Evolutionary conservation across 2,888 invertebrate genomes (phyloP).

Genomic region (Synanthedon andrenaeformis): DNA sequence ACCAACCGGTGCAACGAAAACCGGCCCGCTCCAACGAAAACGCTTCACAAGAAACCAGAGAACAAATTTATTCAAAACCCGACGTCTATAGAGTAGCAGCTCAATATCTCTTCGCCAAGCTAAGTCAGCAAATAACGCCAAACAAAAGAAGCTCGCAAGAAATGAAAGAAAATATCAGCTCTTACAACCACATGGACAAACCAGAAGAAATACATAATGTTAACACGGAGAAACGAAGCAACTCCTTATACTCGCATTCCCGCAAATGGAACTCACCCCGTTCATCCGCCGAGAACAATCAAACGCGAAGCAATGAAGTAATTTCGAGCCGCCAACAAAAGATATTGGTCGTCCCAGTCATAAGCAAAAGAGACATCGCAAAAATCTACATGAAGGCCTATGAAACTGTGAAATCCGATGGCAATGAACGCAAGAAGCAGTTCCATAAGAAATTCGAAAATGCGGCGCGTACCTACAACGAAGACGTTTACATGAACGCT

Average conservation of each 20-base stretch:
- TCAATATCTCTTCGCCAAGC: not conserved
- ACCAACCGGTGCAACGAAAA: not conserved
- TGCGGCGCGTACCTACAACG: constrained; percentile 19
- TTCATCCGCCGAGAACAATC: not conserved
- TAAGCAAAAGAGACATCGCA: constrained; percentile 30
- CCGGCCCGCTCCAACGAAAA: not conserved
- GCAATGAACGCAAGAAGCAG: constrained; percentile 29
- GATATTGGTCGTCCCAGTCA: constrained; percentile 9
- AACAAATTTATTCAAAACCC: not conserved
- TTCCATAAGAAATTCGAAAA: constrained; percentile 30
- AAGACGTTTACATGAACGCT: constrained; percentile 30
- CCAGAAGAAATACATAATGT: not conserved
- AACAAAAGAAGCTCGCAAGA: not conserved
- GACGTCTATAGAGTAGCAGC: not conserved
- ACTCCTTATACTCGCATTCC: not conserved
- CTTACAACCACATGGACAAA: not conserved
- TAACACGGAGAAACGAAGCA: not conserved
- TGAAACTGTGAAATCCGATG: constrained; percentile 34
- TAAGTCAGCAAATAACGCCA: not conserved
- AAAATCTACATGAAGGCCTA: constrained; percentile 42
- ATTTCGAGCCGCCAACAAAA: constrained; percentile 33
- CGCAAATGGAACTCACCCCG: constrained; percentile 9
- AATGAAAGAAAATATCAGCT: not conserved
- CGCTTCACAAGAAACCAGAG: not conserved
- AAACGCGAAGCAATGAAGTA: constrained; percentile 15